Percentiles rank a stretch among this genome's conserved stretches.
Evolutionary conservation across 1,140 invertebrate species (phyloP).

Genomic region (Lasaia peninsularis): DNA sequence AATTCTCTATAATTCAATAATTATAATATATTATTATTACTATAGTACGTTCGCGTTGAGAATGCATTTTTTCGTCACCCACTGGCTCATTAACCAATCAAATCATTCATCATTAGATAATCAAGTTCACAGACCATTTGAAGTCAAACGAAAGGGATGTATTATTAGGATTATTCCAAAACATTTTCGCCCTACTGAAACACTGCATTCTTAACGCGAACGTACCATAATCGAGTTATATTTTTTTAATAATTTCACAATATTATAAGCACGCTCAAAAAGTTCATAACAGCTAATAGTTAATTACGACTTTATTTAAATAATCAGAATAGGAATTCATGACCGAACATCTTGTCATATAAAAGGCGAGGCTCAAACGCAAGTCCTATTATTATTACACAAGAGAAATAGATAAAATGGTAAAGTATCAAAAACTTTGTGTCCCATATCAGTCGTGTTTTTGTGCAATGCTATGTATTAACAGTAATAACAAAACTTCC

Average conservation of each 20-base stretch:
- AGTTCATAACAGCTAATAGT: conserved; percentile 25
- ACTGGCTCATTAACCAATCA: too few species aligned
- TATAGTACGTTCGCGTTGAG: too few species aligned
- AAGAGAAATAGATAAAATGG: conserved; percentile 70
- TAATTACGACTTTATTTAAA: conserved; percentile 11
- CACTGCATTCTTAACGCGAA: too few species aligned
- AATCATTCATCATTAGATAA: too few species aligned
- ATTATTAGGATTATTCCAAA: too few species aligned
- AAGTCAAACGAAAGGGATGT: too few species aligned
- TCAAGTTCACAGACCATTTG: too few species aligned
- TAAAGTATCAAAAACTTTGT: conserved; percentile 73
- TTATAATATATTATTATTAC: too few species aligned
- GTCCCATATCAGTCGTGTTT: conserved; percentile 74
- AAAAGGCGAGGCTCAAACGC: conserved; percentile 59
- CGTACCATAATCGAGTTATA: too few species aligned
- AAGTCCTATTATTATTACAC: conserved; percentile 55
- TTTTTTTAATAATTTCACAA: conserved; percentile 26
- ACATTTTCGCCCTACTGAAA: too few species aligned
- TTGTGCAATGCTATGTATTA: conserved; percentile 72
- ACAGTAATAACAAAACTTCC: conserved; percentile 66
- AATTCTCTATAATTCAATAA: conserved; percentile 40
- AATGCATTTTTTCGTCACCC: too few species aligned
- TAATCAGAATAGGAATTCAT: conserved; percentile 46
- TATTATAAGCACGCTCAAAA: conserved; percentile 34
- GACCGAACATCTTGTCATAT: conserved; percentile 54